Evolutionary conservation across 2,797 vertebrate genomes (phyloP), one percentile per base, ranked within the genome.

Genomic region (Poecilia picta): DNA sequence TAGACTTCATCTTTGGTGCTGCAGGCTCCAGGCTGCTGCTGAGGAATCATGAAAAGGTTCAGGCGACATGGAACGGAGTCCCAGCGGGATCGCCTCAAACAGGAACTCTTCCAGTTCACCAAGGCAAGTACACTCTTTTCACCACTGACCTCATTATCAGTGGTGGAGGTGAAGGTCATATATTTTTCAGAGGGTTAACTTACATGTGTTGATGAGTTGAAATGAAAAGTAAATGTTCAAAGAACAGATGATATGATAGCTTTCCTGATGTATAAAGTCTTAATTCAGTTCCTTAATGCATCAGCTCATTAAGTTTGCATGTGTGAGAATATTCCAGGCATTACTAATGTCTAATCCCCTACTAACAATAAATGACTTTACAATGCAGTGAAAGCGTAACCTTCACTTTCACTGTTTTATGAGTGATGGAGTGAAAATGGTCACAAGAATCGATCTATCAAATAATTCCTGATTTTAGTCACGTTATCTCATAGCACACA

Each of bases 101-200:
- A 97, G 1, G 98, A 99, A 80, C 97, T 99, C 77, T 99, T 97
- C 92, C 97, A 98, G 84, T 99, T 99, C 77, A 98, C 97, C 91
- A 99, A 99, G 97, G 98, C 82, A 83, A 89, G 92, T 85, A 15
- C 70, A 25, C 15, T 49, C 25, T 8, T 46, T 41, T 2, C 46
- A 41, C 12, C 47, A 66, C 77, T 39, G 23, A 45, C 31, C 36
- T 51, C 2, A 47, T 13, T 2, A 53, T 12, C 28, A 8, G 6
- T 23, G 31, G 31, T 33, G 31, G 16, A 36, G 28, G 11, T 28
- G 2, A 70, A 41, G 4, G 39, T 25, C 13, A 25, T 25, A n/a
- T 28, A 15, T 28, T 28, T 57, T 57, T 57, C n/a, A 28, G n/a
- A 57, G 12, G 4, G 55, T 57, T 57, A 28, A 57, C 4, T 28